A percentile compares a stretch with the other conserved stretches of the same genome.
These are phyloP conservation scores for Sweltsa coloradensis DNA, from an alignment of 1,140 invertebrate species.

Conservation along the genomic window DNA sequence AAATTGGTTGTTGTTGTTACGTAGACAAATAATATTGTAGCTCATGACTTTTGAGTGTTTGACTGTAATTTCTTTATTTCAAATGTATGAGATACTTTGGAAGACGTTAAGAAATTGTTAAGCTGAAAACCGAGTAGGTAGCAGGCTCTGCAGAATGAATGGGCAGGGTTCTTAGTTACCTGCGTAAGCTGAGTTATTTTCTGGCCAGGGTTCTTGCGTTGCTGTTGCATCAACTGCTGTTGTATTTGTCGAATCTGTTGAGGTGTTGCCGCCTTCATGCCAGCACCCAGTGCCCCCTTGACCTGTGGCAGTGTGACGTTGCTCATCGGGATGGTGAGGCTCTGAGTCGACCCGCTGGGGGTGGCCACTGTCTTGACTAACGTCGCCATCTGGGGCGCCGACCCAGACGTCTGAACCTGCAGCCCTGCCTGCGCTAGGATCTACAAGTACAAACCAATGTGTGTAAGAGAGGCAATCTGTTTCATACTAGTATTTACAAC, in stretches of 20 bases:
- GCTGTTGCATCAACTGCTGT: slow-evolving; percentile 46
- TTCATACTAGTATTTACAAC: too few species aligned
- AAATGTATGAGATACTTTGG: too few species aligned
- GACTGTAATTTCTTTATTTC: too few species aligned
- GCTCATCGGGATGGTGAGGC: slow-evolving; percentile 32
- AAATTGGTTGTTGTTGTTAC: too few species aligned
- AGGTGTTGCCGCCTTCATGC: slow-evolving; percentile 38
- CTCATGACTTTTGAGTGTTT: too few species aligned
- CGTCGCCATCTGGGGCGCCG: slow-evolving; percentile 41
- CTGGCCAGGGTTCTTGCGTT: slow-evolving; percentile 40
- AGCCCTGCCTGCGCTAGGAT: slow-evolving; percentile 32
- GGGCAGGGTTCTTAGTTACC: too few species aligned
- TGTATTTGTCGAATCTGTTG: slow-evolving; percentile 58
- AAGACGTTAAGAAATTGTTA: too few species aligned
- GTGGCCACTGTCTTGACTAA: slow-evolving; percentile 44
- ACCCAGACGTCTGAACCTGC: slow-evolving; percentile 27
- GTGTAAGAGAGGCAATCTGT: too few species aligned
- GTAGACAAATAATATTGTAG: too few species aligned
- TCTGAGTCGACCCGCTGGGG: slow-evolving; percentile 25
- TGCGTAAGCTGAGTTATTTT: slow-evolving; percentile 46
- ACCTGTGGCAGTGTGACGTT: slow-evolving; percentile 30
- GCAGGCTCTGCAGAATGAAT: neutral
- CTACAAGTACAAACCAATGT: too few species aligned
- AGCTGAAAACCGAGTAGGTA: neutral
- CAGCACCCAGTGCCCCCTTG: slow-evolving; percentile 28